Evolutionary conservation across 2,888 invertebrate species (phyloP).

Genomic region (Portevinia maculata): DNA sequence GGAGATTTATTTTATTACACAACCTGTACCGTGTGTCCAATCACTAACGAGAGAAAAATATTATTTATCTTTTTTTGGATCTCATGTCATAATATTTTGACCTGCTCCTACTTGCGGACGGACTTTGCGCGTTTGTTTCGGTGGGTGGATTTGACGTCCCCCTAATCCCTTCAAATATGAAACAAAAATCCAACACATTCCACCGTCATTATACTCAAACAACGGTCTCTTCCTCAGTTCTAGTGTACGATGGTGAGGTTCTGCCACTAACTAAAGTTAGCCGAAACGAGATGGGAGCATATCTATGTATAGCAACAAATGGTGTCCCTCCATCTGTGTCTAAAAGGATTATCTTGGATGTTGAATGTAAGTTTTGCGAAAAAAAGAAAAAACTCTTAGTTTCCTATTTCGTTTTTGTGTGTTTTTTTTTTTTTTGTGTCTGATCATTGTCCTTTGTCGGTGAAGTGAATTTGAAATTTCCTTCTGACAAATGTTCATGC

Average conservation of each 20-base stretch:
- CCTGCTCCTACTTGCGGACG: slow-evolving; percentile 50
- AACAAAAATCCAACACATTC: slow-evolving; percentile 15
- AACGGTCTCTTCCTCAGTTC: slow-evolving; percentile 85
- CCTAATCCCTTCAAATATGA: slow-evolving; percentile 55
- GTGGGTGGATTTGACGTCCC: slow-evolving; percentile 59
- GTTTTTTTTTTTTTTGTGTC: slow-evolving; percentile 32
- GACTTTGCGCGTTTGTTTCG: slow-evolving; percentile 39
- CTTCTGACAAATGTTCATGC: slow-evolving; percentile 70
- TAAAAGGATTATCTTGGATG: slow-evolving; percentile 95
- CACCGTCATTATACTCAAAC: slow-evolving; percentile 36
- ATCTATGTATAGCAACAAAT: slow-evolving; percentile 85
- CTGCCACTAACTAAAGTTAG: slow-evolving; percentile 93
- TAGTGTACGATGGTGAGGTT: slow-evolving; percentile 92
- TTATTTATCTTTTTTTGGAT: slow-evolving; percentile 46
- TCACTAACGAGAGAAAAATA: slow-evolving; percentile 66
- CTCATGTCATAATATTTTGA: slow-evolving; percentile 65
- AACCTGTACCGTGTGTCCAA: slow-evolving; percentile 54
- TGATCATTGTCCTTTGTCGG: slow-evolving; percentile 69
- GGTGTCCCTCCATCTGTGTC: slow-evolving; percentile 95
- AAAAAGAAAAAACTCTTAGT: slow-evolving; percentile 61
- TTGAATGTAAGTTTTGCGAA: slow-evolving; percentile 88
- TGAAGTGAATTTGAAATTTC: slow-evolving; percentile 71
- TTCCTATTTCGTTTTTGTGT: slow-evolving; percentile 40
- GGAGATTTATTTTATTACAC: slow-evolving; percentile 70
- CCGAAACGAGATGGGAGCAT: slow-evolving; percentile 87